Evolutionary conservation across 2,888 invertebrate genomes (phyloP), one percentile per base, ranked within the genome.

Genomic region (Ectemnius continuus): DNA sequence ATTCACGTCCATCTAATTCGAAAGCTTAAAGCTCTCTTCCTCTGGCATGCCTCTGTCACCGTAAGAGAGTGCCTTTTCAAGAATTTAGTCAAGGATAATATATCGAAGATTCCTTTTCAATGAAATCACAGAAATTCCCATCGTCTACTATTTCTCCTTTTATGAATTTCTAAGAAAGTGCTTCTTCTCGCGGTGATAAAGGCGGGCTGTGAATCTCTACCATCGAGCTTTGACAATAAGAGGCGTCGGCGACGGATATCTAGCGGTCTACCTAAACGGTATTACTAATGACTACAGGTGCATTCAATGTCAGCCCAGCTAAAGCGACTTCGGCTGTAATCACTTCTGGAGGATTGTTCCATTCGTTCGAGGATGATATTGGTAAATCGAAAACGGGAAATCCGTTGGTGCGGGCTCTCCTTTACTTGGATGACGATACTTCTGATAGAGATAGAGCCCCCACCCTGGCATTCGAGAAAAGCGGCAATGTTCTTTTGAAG

Each of bases 321-420:
- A 20, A 0, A 0, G 84, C 88, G 18, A 76, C 4, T 0, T 86
- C 88, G 2, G 88, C 67, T 67, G 79, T 66, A 0, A 16, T 85
- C 14, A 73, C 78, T 0, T 62, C 60, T 3, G 0, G 28, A 0
- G 73, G 72, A 5, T 0, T 71, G 1, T 5, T 36, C 1, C 2
- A 73, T 26, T 0, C 3, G 0, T 88, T 82, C 52, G 0, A 0
- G 0, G 92, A 92, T 64, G 69, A 58, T 2, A 82, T 88, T 0
- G 83, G 84, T 14, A 89, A 91, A 76, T 84, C 87, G 6, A 81
- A 86, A 5, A 81, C 81, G n/a, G 91, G 90, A 2, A 81, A 88
- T 1, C 91, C 92, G 0, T 23, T 76, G 0, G 63, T 92, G 2
- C 88, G 92, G 4, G 78, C 87, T 0, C 70, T 92, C 2, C 64